Base-by-base conservation (phyloP, 2,113 vertebrate genomes). In the Okapia johnstoni region DNA sequence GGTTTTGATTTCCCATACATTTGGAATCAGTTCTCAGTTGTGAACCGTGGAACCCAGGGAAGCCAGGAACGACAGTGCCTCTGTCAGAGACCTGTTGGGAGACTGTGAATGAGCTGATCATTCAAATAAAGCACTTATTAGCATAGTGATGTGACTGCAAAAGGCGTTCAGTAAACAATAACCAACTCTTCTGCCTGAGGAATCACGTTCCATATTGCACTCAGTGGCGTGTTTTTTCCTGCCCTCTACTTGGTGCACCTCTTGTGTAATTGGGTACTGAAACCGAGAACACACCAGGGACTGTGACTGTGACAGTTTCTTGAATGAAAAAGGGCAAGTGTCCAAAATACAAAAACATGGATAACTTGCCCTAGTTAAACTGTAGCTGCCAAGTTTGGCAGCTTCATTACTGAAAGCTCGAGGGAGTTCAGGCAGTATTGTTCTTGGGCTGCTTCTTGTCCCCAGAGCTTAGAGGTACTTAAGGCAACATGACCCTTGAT, bases 301-400 rank as follows among this genome's bases (percentile, higher is more conserved):
- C 96, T 92, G 81, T 43, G 94, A 93, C 21, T 95, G 92, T 94
- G 93, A 95, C 96, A 61, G 85, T 79, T 95, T 98, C 93, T 97
- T 12, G 1, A 89, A 70, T 92, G 88, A 88, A 96, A 94, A 97
- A 97, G 94, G 97, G 96, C 96, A 94, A 87, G 84, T 96, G 26
- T 96, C 94, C 95, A 94, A 94, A 95, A 95, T 79, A 66, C 70
- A 81, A 76, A 73, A 91, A 83, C 54, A 50, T 43, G 13, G 95
- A 93, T 90, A 89, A 66, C 86, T 91, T 61, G 88, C 89, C 91
- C 94, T 97, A 57, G 86, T 89, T 96, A 80, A 94, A 91, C 40
- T 93, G 77, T 88, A 84, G 94, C 89, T 76, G 86, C 79, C 60
- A 93, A 76, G 46, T 85, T 85, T 79, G 95, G 96, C 90, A 73